phyloP scores from a whole-genome alignment of 2,797 vertebrate genomes.

The Propithecus perrieri region DNA sequence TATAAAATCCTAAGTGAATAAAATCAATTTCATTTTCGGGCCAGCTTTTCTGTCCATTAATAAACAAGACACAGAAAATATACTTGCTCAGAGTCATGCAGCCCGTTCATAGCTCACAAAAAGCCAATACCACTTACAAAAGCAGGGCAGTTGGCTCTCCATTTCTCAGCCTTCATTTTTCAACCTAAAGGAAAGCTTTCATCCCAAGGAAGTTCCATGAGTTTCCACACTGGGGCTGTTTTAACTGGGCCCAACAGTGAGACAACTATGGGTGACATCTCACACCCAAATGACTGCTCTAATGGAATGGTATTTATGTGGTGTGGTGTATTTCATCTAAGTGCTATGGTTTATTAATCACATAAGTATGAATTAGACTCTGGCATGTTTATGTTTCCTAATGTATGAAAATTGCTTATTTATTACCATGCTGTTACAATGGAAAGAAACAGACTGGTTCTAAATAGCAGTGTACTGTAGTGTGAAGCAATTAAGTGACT shows the following conservation, averaged over 20 bases:
- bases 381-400: constrained; percentile 77
- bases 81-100: constrained; percentile 53
- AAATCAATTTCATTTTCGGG: constrained; percentile 80
- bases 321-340: constrained; percentile 59
- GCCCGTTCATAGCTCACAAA: constrained; percentile 38
- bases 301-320: constrained; percentile 68
- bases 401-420: constrained; percentile 81
- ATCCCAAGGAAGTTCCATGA: neutral
- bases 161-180: constrained; percentile 47
- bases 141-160: neutral
- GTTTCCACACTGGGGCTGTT: constrained; percentile 21
- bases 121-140: constrained; percentile 54
- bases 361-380: constrained; percentile 74
- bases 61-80: constrained; percentile 75
- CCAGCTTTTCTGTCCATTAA: constrained; percentile 73
- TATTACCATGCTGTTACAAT: constrained; percentile 75
- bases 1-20: constrained; percentile 80
- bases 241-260: neutral
- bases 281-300: constrained; percentile 70
- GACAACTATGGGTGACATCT: constrained; percentile 41
- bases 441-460: constrained; percentile 77
- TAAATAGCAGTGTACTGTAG: constrained; percentile 74
- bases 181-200: constrained; percentile 1
- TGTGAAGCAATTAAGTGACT: constrained; percentile 80
- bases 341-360: constrained; percentile 78